Conservation (phyloP, 2,888 invertebrate species). For the Meiosimyza decipiens region DNA sequence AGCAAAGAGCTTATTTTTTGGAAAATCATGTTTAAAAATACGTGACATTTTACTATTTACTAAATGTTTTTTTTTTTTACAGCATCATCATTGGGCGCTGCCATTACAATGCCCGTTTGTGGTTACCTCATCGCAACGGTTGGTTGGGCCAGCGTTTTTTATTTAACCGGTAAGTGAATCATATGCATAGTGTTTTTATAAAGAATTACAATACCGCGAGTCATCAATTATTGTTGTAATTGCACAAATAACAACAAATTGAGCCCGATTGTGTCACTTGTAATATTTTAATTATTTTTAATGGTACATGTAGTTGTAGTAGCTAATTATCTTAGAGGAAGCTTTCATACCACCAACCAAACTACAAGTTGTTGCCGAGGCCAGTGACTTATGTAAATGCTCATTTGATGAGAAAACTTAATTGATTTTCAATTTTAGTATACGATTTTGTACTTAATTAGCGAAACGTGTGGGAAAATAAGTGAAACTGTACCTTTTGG, state of each 20-base stretch:
- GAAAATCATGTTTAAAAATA: neutral
- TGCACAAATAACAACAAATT: neutral
- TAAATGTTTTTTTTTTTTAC: conserved; percentile 45
- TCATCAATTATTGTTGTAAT: too few relatives aligned
- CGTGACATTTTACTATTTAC: conserved; percentile 1
- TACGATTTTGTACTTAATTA: neutral
- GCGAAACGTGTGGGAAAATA: neutral
- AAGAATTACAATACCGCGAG: neutral
- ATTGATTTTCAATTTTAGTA: too few relatives aligned
- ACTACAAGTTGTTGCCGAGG: conserved; percentile 2
- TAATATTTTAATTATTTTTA: conserved; percentile 19
- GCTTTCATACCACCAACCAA: neutral
- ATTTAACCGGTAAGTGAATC: conserved; percentile 75
- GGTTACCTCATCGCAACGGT: conserved; percentile 82
- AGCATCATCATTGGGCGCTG: conserved; percentile 93
- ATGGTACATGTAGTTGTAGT: neutral
- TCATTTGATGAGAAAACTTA: too few relatives aligned
- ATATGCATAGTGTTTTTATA: neutral
- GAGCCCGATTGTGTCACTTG: neutral
- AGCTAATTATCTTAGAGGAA: neutral
- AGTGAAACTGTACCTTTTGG: too few relatives aligned
- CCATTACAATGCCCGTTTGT: conserved; percentile 88
- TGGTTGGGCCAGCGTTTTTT: conserved; percentile 93
- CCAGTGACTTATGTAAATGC: neutral
- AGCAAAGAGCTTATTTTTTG: neutral